phyloP scores from a whole-genome alignment of 2,113 vertebrate genomes.

The Enhydra lutris region DNA sequence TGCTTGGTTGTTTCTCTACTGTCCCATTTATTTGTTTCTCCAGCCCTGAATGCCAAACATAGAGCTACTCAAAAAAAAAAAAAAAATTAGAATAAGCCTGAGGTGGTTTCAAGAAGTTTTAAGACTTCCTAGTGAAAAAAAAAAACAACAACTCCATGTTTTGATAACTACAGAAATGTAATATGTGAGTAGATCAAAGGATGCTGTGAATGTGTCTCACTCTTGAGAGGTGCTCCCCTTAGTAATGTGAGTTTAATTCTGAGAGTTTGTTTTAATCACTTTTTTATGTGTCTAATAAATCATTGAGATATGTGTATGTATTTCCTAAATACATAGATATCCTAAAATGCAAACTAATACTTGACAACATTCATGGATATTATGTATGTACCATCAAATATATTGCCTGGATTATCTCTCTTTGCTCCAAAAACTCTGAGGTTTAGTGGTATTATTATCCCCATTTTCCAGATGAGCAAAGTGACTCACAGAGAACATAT shows the following conservation, averaged over 20 bases:
- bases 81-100: not conserved
- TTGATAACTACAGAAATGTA: not conserved
- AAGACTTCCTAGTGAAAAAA: not conserved
- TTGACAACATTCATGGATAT: not conserved
- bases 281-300: not conserved
- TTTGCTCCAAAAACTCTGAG: not conserved
- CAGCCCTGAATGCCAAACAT: not conserved
- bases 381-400: not conserved
- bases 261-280: not conserved
- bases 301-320: not conserved
- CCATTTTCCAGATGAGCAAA: not conserved
- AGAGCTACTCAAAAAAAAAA: not conserved
- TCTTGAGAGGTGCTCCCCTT: not conserved
- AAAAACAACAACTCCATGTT: not conserved
- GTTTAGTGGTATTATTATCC: not conserved
- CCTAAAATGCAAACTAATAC: not conserved
- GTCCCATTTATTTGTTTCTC: not conserved
- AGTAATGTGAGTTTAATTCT: not conserved
- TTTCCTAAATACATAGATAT: not conserved
- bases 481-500: not conserved
- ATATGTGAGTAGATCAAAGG: not conserved
- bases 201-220: not conserved
- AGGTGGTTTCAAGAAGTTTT: slow-evolving; percentile 3
- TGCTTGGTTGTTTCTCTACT: not conserved
- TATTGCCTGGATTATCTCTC: not conserved